Conservation (phyloP, 2,797 vertebrate species). For the Cheirogaleus major region DNA sequence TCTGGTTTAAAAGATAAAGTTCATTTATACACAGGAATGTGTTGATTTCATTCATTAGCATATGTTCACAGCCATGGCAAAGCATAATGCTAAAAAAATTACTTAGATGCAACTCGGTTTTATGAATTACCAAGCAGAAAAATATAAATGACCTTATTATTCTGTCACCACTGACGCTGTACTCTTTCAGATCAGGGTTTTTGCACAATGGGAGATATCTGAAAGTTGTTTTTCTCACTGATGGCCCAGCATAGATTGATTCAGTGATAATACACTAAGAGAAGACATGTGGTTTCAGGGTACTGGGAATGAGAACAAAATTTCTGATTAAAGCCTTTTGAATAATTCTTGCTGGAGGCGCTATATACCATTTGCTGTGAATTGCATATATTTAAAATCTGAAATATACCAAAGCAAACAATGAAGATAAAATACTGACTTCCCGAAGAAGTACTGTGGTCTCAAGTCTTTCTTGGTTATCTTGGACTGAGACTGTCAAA, state of each 20-base stretch:
- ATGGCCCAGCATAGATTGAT: conserved; percentile 62
- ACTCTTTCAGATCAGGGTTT: conserved; percentile 59
- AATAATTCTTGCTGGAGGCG: conserved; percentile 67
- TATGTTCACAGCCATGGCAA: conserved; percentile 80
- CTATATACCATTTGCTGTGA: conserved; percentile 47
- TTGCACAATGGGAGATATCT: conserved; percentile 71
- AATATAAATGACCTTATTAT: conserved; percentile 79
- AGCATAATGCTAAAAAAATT: conserved; percentile 80
- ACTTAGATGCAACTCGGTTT: conserved; percentile 78
- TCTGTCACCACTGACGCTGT: conserved; percentile 50
- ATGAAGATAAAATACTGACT: background rate
- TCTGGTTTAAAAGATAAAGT: conserved; percentile 86
- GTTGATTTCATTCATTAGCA: conserved; percentile 82
- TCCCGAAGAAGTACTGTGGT: background rate
- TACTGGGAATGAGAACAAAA: conserved; percentile 45
- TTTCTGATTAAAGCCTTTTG: conserved; percentile 72
- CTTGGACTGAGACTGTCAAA: background rate
- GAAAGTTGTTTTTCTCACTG: conserved; percentile 33
- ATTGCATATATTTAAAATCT: conserved; percentile 53
- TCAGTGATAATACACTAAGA: conserved; percentile 62
- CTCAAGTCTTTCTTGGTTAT: background rate
- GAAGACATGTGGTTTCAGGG: conserved; percentile 54
- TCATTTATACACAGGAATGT: conserved; percentile 76
- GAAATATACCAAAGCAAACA: conserved; percentile 52
- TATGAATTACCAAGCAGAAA: conserved; percentile 79